A percentile compares a stretch with the other conserved stretches of the same genome.
Evolutionary conservation across 2,888 invertebrate species (phyloP).

Genomic region (Xylocampa areola): DNA sequence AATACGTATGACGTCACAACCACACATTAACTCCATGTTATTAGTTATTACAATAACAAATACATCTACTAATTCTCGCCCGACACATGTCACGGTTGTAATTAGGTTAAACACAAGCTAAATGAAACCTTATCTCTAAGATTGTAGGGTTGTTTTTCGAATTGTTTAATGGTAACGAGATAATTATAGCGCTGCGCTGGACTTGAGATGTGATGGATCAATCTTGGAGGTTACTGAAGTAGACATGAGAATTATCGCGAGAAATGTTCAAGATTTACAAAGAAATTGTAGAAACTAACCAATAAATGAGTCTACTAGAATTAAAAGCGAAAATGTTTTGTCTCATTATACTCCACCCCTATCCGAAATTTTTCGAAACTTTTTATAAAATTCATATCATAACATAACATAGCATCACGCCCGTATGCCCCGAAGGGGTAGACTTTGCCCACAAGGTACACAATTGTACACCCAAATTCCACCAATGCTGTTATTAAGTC

Average conservation of each 20-base stretch:
- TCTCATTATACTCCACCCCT: too few species aligned
- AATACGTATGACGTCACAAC: conserved; percentile 23
- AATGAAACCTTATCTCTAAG: rapidly evolving
- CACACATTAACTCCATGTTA: conserved; percentile 23
- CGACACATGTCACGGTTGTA: conserved; percentile 19
- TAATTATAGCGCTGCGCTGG: conserved; percentile 16
- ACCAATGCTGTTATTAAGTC: too few species aligned
- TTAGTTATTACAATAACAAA: conserved; percentile 38
- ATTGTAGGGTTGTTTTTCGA: not conserved
- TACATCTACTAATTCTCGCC: conserved; percentile 22
- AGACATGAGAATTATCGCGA: not conserved
- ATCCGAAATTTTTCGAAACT: too few species aligned
- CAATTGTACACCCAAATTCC: too few species aligned
- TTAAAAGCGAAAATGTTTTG: too few species aligned
- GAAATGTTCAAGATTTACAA: not conserved
- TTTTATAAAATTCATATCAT: too few species aligned
- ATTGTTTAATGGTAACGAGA: not conserved
- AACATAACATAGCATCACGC: too few species aligned
- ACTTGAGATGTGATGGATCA: conserved; percentile 24
- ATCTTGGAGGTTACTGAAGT: conserved; percentile 7
- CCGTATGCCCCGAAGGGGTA: too few species aligned
- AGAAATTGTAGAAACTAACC: not conserved
- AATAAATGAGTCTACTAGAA: too few species aligned
- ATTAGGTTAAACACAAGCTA: not conserved
- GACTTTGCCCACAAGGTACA: too few species aligned